These are phyloP conservation scores for Cossypha niveicapilla DNA, from an alignment of 2,797 vertebrate species.

Conservation along the genomic window DNA sequence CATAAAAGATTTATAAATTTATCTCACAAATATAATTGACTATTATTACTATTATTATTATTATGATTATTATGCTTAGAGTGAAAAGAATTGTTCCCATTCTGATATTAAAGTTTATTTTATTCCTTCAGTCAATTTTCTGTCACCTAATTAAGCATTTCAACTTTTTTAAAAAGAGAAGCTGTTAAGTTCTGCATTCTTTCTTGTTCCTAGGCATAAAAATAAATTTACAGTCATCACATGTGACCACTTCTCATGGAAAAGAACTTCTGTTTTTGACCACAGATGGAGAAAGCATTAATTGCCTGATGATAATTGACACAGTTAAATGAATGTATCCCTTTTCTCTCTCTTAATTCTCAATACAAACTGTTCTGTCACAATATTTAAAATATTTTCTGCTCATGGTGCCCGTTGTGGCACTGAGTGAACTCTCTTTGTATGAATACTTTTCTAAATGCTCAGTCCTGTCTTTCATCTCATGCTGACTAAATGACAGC, in stretches of 20 bases:
- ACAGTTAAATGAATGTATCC: background rate
- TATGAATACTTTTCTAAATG: background rate
- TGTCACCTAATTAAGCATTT: background rate
- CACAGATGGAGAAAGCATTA: background rate
- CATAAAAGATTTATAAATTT: background rate
- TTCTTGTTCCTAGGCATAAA: background rate
- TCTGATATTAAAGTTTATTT: background rate
- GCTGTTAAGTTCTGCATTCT: background rate
- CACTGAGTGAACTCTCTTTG: background rate
- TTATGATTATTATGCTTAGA: background rate
- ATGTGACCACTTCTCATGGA: background rate
- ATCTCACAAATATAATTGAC: background rate
- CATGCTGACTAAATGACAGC: background rate
- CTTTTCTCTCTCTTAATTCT: background rate
- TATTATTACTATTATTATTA: background rate
- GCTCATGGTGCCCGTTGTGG: accelerated
- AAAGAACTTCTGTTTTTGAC: background rate
- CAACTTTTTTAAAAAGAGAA: accelerated
- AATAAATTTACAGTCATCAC: background rate
- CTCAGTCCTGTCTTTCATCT: background rate
- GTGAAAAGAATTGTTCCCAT: background rate
- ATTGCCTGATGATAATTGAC: background rate
- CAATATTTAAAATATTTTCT: background rate
- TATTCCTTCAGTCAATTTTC: background rate
- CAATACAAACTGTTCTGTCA: background rate